phyloP scores from a whole-genome alignment of 2,888 invertebrate genomes.

The Mimachlamys varia region DNA sequence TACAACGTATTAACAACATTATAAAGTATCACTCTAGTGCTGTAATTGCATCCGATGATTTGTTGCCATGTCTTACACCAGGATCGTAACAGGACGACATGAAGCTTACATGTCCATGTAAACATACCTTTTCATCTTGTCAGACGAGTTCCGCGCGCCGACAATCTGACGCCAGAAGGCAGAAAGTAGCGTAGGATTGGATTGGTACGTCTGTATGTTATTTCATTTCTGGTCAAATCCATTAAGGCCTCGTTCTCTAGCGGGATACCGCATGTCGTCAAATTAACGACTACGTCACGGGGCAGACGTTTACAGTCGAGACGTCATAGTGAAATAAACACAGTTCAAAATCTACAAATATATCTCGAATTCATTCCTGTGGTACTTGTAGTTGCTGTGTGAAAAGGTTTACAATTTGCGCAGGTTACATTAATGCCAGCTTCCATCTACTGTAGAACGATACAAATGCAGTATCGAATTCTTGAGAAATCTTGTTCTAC shows the following conservation, averaged over 20 bases:
- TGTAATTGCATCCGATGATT: not conserved
- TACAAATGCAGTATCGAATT: too few relatives aligned
- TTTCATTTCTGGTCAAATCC: conserved; percentile 21
- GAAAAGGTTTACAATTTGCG: not conserved
- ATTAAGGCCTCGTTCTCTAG: not conserved
- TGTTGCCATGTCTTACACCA: not conserved
- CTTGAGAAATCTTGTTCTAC: too few relatives aligned
- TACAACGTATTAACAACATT: not conserved
- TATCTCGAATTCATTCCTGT: not conserved
- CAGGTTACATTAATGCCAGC: too few relatives aligned
- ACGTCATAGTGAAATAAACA: not conserved
- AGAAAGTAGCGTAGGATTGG: not conserved
- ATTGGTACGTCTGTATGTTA: not conserved
- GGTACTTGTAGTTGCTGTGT: not conserved
- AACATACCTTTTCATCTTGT: conserved; percentile 2
- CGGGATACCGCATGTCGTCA: not conserved
- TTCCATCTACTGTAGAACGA: too few relatives aligned
- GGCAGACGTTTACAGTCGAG: not conserved
- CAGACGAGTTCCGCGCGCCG: not conserved
- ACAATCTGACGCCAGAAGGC: not conserved
- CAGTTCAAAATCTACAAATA: not conserved
- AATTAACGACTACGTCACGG: not conserved
- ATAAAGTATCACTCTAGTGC: not conserved
- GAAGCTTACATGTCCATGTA: not conserved
- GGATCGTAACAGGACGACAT: not conserved